Percentiles rank a stretch among this genome's conserved stretches.
phyloP scores from a whole-genome alignment of 1,140 invertebrate genomes.

The Tetramorium simillimum region DNA sequence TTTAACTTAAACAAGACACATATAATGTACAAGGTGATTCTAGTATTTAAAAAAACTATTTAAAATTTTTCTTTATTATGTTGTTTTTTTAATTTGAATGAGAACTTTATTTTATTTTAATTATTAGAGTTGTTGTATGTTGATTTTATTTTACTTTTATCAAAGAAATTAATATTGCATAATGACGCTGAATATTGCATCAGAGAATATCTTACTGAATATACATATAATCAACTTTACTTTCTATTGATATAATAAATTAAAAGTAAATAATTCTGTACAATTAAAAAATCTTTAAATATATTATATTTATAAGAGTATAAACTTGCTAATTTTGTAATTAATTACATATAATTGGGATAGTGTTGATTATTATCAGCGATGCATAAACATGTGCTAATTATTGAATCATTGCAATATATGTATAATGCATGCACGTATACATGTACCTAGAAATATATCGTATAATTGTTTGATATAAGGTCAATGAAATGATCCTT shows the following conservation, averaged over 20 bases:
- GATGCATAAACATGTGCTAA: too few relatives aligned
- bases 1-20: too few relatives aligned
- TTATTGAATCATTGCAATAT: too few relatives aligned
- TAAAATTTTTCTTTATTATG: background rate
- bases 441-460: background rate
- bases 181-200: background rate
- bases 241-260: background rate
- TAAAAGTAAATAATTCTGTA: too few relatives aligned
- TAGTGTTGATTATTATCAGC: background rate
- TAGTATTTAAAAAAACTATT: too few relatives aligned
- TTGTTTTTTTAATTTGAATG: background rate
- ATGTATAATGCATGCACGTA: background rate
- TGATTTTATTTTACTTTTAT: slow-evolving; percentile 4
- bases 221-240: background rate
- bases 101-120: background rate
- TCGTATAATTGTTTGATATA: background rate
- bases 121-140: background rate
- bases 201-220: background rate
- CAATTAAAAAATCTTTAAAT: background rate
- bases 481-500: background rate
- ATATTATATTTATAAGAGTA: background rate
- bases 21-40: too few relatives aligned
- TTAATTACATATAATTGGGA: background rate
- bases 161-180: background rate
- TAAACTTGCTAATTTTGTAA: background rate